Conservation (phyloP, 2,113 vertebrate genomes). For the Siphamia tubifer region DNA sequence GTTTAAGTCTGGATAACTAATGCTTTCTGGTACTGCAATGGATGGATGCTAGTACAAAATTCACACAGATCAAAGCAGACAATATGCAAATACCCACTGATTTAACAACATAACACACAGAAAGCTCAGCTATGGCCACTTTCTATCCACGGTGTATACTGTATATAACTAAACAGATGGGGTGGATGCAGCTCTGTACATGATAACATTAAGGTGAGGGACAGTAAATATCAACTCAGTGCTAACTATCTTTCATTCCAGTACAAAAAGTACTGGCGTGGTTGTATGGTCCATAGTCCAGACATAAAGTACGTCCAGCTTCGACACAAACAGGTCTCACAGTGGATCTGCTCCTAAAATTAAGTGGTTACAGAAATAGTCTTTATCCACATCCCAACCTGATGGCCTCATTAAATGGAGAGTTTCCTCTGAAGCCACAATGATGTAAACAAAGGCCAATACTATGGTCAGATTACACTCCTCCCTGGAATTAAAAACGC, state of each 20-base stretch:
- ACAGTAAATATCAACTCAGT: not conserved
- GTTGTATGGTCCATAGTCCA: no score
- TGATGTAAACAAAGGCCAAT: conserved; percentile 60
- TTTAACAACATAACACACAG: conserved; percentile 16
- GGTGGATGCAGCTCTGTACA: not conserved
- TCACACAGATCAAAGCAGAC: conserved; percentile 15
- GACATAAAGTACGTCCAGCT: not conserved
- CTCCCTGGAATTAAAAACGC: conserved; percentile 24
- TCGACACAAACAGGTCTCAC: conserved; percentile 29
- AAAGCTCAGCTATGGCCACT: conserved; percentile 5
- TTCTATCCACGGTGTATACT: conserved; percentile 10
- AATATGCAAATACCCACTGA: conserved; percentile 18
- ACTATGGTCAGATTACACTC: conserved; percentile 37
- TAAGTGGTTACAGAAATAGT: conserved; percentile 64
- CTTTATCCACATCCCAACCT: conserved; percentile 32
- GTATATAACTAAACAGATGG: not conserved
- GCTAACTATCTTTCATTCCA: not conserved
- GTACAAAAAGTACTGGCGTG: not conserved
- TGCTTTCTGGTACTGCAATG: conserved; percentile 17
- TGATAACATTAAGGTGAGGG: not conserved
- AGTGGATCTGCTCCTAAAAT: conserved; percentile 55
- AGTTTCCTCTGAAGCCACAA: conserved; percentile 19
- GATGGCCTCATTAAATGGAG: conserved; percentile 39
- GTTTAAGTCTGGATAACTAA: not conserved
- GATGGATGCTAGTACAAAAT: conserved; percentile 12